These are phyloP conservation scores for Poeciliopsis presidionis DNA, from an alignment of 2,797 vertebrate species.

Conservation along the genomic window DNA sequence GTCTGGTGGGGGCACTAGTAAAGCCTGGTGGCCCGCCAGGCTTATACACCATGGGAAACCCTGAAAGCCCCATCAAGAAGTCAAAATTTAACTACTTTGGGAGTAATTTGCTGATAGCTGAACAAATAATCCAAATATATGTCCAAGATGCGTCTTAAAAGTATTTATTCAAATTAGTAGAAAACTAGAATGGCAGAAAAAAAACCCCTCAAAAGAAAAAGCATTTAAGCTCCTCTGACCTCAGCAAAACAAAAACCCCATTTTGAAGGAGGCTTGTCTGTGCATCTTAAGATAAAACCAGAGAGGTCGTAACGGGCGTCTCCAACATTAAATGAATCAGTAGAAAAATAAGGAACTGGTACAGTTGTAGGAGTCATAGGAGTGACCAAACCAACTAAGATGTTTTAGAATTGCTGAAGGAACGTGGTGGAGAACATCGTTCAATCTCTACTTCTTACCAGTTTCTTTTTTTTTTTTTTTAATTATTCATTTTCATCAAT, in stretches of 20 bases:
- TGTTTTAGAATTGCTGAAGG: neutral
- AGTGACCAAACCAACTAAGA: neutral
- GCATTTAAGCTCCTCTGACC: neutral
- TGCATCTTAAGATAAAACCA: slow-evolving; percentile 9
- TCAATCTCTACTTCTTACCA: too few relatives aligned
- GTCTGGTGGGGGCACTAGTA: too few relatives aligned
- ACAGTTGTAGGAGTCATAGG: neutral
- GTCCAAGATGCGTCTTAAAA: neutral
- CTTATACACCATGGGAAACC: too few relatives aligned
- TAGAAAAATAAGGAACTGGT: neutral
- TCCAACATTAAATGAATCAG: slow-evolving; percentile 11
- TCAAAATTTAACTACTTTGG: neutral
- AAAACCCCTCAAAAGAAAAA: neutral
- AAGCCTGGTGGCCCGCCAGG: too few relatives aligned
- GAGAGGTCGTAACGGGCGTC: slow-evolving; percentile 6
- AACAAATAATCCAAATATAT: neutral
- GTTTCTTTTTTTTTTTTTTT: too few relatives aligned
- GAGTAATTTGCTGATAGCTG: neutral
- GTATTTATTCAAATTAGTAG: neutral
- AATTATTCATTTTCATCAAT: neutral
- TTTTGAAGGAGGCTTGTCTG: neutral
- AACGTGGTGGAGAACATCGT: neutral
- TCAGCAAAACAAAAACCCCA: neutral
- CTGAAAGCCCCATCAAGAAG: neutral
- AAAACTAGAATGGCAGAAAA: neutral